These are phyloP conservation scores for Sepioteuthis lessoniana DNA, from an alignment of 2,888 invertebrate genomes.

Conservation along the genomic window DNA sequence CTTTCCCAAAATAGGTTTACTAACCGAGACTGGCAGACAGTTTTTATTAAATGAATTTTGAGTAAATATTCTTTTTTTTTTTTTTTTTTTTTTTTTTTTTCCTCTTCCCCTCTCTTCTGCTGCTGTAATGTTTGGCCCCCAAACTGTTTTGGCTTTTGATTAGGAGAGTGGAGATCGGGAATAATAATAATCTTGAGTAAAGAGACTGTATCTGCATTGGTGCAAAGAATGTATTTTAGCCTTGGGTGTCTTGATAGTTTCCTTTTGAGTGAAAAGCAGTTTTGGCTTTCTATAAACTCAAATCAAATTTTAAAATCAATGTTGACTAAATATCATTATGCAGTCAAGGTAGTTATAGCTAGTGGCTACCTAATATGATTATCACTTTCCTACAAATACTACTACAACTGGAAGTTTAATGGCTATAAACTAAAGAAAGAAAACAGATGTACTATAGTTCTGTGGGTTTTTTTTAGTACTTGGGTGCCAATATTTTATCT, in stretches of 20 bases:
- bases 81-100: not conserved
- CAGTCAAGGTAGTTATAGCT: not conserved
- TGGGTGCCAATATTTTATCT: no score
- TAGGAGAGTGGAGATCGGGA: not conserved
- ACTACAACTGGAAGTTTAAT: no score
- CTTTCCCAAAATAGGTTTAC: not conserved
- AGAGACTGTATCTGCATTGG: not conserved
- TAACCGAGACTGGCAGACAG: not conserved
- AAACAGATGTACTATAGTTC: no score
- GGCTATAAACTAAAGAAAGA: no score
- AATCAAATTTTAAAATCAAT: not conserved
- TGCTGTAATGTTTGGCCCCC: not conserved
- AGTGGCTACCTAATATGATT: not conserved
- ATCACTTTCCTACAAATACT: not conserved
- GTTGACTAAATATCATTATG: not conserved
- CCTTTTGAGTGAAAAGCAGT: not conserved
- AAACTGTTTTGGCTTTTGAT: not conserved
- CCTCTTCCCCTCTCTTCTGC: not conserved
- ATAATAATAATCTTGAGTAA: not conserved
- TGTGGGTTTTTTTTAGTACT: no score
- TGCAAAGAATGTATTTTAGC: not conserved
- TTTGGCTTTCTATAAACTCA: not conserved
- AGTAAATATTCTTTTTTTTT: not conserved
- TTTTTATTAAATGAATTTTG: not conserved
- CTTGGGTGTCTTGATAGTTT: not conserved